These are phyloP conservation scores for Oligia latruncula DNA, from an alignment of 2,888 invertebrate species.

Conservation along the genomic window DNA sequence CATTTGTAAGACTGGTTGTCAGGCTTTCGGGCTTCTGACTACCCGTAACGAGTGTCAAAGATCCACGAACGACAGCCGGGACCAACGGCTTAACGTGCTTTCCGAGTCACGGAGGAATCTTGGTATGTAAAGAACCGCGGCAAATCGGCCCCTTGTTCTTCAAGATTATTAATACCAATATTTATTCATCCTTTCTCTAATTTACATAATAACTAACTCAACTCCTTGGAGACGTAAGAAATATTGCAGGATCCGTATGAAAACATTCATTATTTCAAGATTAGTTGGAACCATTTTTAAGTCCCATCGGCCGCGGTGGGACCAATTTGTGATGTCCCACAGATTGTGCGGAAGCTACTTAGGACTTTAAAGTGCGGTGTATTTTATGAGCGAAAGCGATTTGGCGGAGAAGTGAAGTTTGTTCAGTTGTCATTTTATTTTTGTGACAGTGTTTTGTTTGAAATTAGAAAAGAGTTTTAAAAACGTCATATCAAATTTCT, in stretches of 20 bases:
- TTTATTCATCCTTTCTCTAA: conserved; percentile 10
- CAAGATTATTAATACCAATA: background rate
- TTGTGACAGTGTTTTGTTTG: no score
- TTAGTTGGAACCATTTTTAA: conserved; percentile 74
- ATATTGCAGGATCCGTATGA: conserved; percentile 67
- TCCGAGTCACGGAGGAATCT: no score
- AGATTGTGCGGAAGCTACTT: conserved; percentile 58
- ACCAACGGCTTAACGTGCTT: no score
- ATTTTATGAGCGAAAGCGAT: conserved; percentile 21
- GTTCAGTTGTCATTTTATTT: no score
- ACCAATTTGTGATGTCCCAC: conserved; percentile 76
- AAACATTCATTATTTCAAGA: conserved; percentile 69
- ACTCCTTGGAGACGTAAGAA: conserved; percentile 34
- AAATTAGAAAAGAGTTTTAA: no score
- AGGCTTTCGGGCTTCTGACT: no score
- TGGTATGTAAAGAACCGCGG: no score
- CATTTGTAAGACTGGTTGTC: no score
- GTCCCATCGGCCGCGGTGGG: conserved; percentile 70
- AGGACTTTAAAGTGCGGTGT: conserved; percentile 58
- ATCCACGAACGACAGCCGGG: no score
- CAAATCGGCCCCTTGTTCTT: background rate
- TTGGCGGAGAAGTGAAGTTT: background rate
- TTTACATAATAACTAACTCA: conserved; percentile 38
- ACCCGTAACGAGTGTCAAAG: no score
- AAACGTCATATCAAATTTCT: no score